Conservation (phyloP, 2,797 vertebrate species). For the Hephaestus fuliginosus region DNA sequence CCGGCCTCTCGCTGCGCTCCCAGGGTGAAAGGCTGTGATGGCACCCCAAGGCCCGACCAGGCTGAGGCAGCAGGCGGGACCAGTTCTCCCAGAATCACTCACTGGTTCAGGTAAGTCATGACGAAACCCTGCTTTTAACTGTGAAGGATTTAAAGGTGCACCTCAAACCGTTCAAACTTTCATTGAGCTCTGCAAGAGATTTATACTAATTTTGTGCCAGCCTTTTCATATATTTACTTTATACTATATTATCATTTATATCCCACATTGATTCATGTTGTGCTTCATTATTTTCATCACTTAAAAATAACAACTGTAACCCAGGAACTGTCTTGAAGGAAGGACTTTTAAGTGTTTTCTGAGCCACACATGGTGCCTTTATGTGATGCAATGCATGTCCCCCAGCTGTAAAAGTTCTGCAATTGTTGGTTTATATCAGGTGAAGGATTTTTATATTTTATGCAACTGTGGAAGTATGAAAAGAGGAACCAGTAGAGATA, state of each 20-base stretch:
- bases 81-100: not conserved
- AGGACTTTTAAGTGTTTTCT: not conserved
- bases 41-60: not conserved
- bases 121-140: not conserved
- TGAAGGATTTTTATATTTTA: not conserved
- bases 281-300: not conserved
- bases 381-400: not conserved
- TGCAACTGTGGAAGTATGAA: not conserved
- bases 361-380: not conserved
- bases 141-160: not conserved
- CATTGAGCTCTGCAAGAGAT: not conserved
- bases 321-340: not conserved
- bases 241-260: not conserved
- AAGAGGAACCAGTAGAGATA: not conserved
- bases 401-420: not conserved
- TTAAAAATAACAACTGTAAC: not conserved
- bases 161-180: not conserved
- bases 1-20: slow-evolving; percentile 10
- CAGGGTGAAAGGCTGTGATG: not conserved
- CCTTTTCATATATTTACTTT: not conserved
- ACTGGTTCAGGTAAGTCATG: not conserved
- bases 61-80: not conserved
- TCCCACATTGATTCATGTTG: not conserved
- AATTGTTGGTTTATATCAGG: not conserved
- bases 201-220: not conserved